Evolutionary conservation across 2,113 vertebrate species (phyloP).

Genomic region (Mionectes macconnelli): DNA sequence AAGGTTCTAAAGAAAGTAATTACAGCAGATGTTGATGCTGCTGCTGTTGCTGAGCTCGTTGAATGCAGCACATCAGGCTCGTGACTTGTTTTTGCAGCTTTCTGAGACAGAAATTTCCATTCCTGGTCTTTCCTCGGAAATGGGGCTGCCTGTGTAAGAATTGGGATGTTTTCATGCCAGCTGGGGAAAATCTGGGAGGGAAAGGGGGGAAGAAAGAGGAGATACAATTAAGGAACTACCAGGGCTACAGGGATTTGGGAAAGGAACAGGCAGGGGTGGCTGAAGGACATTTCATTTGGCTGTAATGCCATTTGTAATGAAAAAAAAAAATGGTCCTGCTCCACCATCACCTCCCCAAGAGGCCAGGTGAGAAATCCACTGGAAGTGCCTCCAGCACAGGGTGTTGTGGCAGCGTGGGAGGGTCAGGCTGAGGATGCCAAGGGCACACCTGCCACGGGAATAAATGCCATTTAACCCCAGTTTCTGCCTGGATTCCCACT

Average conservation of each 20-base stretch:
- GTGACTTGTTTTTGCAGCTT: neutral
- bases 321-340: neutral
- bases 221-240: neutral
- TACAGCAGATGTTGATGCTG: slow-evolving; percentile 47
- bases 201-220: neutral
- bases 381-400: neutral
- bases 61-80: neutral
- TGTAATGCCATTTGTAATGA: neutral
- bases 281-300: neutral
- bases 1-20: slow-evolving; percentile 47
- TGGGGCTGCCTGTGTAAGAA: neutral
- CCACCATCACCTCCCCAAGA: neutral
- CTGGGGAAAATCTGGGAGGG: neutral
- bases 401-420: neutral
- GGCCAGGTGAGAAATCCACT: neutral
- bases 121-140: neutral
- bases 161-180: neutral
- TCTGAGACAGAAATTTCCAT: neutral
- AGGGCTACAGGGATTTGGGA: neutral
- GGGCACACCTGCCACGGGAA: fast-evolving
- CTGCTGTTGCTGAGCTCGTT: neutral
- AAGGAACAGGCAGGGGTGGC: neutral
- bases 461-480: neutral
- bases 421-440: neutral
- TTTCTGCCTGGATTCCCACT: neutral